These are phyloP conservation scores for Dicrurus megarhynchus DNA, from an alignment of 2,113 vertebrate genomes.

Conservation along the genomic window DNA sequence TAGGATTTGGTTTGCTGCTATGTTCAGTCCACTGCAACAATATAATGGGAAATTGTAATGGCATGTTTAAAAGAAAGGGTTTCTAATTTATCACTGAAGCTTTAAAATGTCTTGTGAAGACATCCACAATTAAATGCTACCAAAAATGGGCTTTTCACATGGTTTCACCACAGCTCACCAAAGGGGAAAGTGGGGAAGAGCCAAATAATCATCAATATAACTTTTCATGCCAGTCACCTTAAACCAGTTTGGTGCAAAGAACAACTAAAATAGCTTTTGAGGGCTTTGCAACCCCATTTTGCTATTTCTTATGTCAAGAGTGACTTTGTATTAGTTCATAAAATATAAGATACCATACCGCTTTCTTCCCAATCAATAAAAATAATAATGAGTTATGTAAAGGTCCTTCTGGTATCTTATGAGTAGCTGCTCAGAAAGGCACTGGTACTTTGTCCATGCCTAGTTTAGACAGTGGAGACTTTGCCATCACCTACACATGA, in stretches of 20 bases:
- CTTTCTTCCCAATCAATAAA: constrained; percentile 23
- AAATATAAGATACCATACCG: neutral
- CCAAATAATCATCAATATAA: neutral
- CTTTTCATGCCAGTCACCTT: neutral
- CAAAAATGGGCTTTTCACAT: constrained; percentile 11
- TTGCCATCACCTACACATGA: neutral
- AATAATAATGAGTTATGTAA: neutral
- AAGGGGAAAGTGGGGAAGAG: neutral
- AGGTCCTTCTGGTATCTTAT: neutral
- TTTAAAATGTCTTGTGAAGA: constrained; percentile 36
- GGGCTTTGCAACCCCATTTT: neutral
- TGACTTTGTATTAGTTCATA: neutral
- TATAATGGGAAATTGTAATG: constrained; percentile 59
- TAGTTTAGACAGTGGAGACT: neutral
- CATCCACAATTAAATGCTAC: constrained; percentile 30
- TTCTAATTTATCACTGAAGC: constrained; percentile 33
- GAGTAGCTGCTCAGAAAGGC: neutral
- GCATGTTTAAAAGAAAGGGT: constrained; percentile 2
- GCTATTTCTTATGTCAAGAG: neutral
- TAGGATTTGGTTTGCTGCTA: constrained; percentile 53
- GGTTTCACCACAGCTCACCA: neutral
- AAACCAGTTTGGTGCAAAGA: neutral
- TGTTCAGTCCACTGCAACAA: constrained; percentile 54
- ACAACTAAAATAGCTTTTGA: neutral
- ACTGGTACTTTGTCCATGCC: neutral